These are phyloP conservation scores for Halisarca cf. caerulea DNA, from an alignment of 37 sponge, comb jelly and placozoan genomes.

Conservation along the genomic window DNA sequence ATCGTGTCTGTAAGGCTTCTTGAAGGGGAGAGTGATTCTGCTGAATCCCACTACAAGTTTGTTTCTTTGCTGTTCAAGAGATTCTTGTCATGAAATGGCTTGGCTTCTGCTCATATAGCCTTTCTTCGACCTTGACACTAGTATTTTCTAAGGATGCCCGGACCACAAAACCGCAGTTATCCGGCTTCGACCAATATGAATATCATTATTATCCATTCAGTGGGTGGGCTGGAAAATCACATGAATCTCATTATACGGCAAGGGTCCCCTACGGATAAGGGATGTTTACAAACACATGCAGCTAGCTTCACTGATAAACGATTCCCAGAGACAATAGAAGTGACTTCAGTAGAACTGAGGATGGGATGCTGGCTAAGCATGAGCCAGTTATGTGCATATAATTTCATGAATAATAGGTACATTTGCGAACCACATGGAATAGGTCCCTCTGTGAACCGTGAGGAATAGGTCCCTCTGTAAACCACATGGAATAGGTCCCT, in stretches of 20 bases:
- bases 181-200: not conserved
- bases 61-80: slow-evolving; percentile 22
- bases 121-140: not conserved
- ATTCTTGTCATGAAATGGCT: slow-evolving; percentile 36
- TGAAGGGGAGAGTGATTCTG: not conserved
- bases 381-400: too few species aligned
- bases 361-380: too few species aligned
- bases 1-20: slow-evolving; percentile 21
- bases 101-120: slow-evolving; percentile 25
- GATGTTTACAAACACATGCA: too few species aligned
- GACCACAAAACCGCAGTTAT: slow-evolving; percentile 21
- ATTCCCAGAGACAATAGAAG: too few species aligned
- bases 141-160: not conserved
- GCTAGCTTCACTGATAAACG: too few species aligned
- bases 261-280: too few species aligned
- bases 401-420: too few species aligned
- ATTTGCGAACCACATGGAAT: too few species aligned
- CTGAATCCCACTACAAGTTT: slow-evolving; percentile 14
- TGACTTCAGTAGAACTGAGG: too few species aligned
- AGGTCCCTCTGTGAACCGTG: too few species aligned
- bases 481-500: too few species aligned
- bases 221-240: not conserved
- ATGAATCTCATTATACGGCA: slow-evolving; percentile 5
- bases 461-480: too few species aligned
- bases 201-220: not conserved